Percentiles rank a stretch among this genome's conserved stretches.
phyloP scores from a whole-genome alignment of 2,888 invertebrate genomes.

The Julus scandinavius region DNA sequence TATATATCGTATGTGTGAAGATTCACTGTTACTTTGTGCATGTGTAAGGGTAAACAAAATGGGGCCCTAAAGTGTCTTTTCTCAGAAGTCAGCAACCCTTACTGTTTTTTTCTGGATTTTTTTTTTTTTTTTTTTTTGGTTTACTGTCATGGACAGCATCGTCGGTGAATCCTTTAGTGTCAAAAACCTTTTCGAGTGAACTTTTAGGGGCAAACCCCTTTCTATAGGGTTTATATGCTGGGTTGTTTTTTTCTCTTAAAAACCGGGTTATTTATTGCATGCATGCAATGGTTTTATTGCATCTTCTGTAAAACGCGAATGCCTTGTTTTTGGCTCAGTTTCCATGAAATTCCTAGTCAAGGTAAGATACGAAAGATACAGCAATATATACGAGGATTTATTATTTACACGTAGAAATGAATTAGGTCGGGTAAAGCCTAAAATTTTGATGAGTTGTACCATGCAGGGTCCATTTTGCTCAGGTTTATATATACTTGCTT shows the following conservation, averaged over 20 bases:
- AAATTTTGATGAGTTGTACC: neutral
- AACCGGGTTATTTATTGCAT: neutral
- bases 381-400: neutral
- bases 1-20: neutral
- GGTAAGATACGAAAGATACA: neutral
- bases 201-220: conserved; percentile 23
- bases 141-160: conserved; percentile 9
- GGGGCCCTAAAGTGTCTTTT: neutral
- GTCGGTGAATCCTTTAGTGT: conserved; percentile 38
- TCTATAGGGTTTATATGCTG: neutral
- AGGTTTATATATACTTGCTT: neutral
- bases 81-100: conserved; percentile 25
- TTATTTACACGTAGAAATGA: neutral
- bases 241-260: neutral
- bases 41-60: neutral
- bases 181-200: conserved; percentile 32
- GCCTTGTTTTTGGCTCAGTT: neutral
- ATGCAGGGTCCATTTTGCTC: neutral
- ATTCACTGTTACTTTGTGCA: neutral
- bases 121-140: conserved; percentile 22
- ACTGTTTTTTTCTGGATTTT: neutral
- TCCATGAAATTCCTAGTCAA: neutral
- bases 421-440: neutral
- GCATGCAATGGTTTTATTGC: conserved; percentile 1
- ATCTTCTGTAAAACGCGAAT: neutral